Percentiles rank a stretch among this genome's conserved stretches.
These are phyloP conservation scores for Aricia artaxerxes DNA, from an alignment of 2,888 invertebrate species.

Conservation along the genomic window DNA sequence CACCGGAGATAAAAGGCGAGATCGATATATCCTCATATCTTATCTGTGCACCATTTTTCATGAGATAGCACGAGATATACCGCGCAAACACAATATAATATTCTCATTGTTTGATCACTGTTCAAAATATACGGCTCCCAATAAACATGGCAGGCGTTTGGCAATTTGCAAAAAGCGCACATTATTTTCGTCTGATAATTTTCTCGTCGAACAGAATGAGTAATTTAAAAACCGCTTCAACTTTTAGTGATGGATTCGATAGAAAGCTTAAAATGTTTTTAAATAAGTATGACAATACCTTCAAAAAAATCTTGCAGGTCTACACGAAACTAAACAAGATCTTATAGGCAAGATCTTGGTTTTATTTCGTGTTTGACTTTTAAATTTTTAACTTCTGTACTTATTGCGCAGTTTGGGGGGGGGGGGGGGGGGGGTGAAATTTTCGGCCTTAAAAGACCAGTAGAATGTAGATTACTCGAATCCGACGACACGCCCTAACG, in stretches of 20 bases:
- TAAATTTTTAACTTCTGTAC: too few species aligned
- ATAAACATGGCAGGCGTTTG: neutral
- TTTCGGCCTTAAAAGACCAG: too few species aligned
- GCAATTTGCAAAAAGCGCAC: conserved; percentile 14
- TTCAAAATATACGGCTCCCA: neutral
- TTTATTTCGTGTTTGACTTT: too few species aligned
- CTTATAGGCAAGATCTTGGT: too few species aligned
- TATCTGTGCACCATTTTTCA: conserved; percentile 6
- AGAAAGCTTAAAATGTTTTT: too few species aligned
- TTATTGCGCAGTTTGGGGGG: too few species aligned
- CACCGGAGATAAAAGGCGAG: neutral
- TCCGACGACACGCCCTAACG: too few species aligned
- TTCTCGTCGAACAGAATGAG: neutral
- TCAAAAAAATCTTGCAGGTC: too few species aligned
- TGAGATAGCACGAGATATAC: neutral
- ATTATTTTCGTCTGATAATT: neutral
- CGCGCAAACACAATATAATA: neutral
- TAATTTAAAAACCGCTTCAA: neutral
- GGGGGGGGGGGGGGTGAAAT: too few species aligned
- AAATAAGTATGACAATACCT: too few species aligned
- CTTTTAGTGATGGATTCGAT: neutral
- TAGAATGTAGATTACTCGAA: too few species aligned
- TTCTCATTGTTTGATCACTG: neutral
- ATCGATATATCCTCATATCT: conserved; percentile 14
- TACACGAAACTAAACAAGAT: too few species aligned